phyloP scores from a whole-genome alignment of 23 tunicate species.

The Halocynthia roretzi region DNA sequence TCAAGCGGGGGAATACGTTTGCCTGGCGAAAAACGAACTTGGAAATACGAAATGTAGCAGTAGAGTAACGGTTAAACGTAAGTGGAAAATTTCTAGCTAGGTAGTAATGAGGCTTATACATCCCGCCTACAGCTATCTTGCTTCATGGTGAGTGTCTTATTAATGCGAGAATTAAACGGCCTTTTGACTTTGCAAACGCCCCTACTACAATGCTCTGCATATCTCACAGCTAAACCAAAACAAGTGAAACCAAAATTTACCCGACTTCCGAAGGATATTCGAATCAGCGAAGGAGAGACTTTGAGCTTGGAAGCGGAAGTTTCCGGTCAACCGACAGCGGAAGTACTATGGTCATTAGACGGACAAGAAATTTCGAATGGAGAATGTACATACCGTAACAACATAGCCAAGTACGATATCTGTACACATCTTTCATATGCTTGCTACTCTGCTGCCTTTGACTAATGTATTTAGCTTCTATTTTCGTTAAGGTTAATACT shows the following conservation, averaged over 20 bases:
- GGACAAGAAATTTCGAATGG: constrained; percentile 76
- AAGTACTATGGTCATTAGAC: constrained; percentile 84
- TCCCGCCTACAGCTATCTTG: too few species aligned
- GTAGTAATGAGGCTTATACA: too few species aligned
- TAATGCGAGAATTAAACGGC: too few species aligned
- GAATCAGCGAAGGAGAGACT: constrained; percentile 79
- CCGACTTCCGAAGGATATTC: constrained; percentile 50
- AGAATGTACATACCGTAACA: constrained; percentile 49
- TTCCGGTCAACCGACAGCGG: constrained; percentile 65
- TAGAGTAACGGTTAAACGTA: constrained; percentile 91
- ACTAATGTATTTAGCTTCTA: neutral
- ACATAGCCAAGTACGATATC: constrained; percentile 57
- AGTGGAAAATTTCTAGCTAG: neutral
- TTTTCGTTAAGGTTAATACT: constrained; percentile 43
- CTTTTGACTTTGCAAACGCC: too few species aligned
- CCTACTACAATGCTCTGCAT: too few species aligned
- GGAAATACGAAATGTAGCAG: constrained; percentile 85
- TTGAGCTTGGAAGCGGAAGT: constrained; percentile 86
- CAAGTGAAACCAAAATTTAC: constrained; percentile 51
- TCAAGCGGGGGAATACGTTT: constrained; percentile 87
- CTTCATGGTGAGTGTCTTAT: too few species aligned
- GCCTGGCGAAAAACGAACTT: constrained; percentile 68
- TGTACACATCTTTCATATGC: neutral
- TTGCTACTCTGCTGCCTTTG: neutral
- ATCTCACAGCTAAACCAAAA: constrained; percentile 52